Evolutionary conservation across 2,888 invertebrate species (phyloP).

Genomic region (Syritta pipiens): DNA sequence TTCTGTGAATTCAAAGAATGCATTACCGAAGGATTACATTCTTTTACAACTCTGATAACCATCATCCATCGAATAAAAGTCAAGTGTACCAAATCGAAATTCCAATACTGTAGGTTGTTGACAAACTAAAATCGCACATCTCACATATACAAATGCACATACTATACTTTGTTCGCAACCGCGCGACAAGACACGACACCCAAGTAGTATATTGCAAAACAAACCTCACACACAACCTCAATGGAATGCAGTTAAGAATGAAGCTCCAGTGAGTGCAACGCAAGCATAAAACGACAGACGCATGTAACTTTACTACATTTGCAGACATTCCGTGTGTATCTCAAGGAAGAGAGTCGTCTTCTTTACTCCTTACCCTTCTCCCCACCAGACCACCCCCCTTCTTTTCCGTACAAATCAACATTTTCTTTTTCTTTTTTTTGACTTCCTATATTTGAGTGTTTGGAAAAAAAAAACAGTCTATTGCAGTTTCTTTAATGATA

Average conservation of each 20-base stretch:
- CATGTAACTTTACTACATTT: conserved; percentile 45
- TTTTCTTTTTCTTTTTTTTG: too few species aligned
- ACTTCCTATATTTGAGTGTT: too few species aligned
- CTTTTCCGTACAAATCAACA: too few species aligned
- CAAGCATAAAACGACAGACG: conserved; percentile 47
- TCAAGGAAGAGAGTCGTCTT: background rate
- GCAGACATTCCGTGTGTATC: conserved; percentile 26
- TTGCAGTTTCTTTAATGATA: too few species aligned
- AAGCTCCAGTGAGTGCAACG: conserved; percentile 51
- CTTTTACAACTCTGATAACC: background rate
- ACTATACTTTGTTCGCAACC: conserved; percentile 16
- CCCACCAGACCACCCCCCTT: too few species aligned
- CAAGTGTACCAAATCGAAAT: background rate
- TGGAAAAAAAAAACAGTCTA: too few species aligned
- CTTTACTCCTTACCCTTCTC: background rate
- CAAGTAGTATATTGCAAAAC: conserved; percentile 55
- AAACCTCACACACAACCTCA: conserved; percentile 47
- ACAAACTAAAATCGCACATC: conserved; percentile 19
- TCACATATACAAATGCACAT: background rate
- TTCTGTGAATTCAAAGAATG: too few species aligned
- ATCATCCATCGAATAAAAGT: background rate
- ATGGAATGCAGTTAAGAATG: conserved; percentile 63
- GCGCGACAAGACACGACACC: conserved; percentile 32
- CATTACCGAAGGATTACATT: background rate
- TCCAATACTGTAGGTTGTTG: conserved; percentile 36